These are phyloP conservation scores for Muscicapa adusta DNA, from an alignment of 2,113 vertebrate genomes.

Conservation along the genomic window DNA sequence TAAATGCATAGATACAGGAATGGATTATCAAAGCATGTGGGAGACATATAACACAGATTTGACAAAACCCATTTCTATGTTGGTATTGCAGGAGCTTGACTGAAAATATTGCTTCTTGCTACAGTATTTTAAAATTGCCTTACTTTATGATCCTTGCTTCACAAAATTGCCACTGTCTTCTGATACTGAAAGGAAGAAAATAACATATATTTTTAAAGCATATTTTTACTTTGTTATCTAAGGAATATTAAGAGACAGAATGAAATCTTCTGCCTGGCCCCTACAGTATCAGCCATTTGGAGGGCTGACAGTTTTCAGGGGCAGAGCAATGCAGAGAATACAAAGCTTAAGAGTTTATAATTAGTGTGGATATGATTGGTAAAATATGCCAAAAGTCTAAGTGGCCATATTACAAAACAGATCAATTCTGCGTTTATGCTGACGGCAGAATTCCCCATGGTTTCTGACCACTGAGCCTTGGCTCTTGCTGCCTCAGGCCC, in stretches of 20 bases:
- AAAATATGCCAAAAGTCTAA: not conserved
- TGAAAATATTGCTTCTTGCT: not conserved
- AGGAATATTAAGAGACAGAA: not conserved
- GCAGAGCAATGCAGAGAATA: not conserved
- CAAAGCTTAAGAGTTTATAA: not conserved
- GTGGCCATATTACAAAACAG: not conserved
- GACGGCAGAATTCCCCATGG: not conserved
- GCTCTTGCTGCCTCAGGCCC: not conserved
- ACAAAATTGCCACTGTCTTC: not conserved
- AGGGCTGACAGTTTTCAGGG: not conserved
- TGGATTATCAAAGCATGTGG: not conserved
- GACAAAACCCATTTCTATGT: not conserved
- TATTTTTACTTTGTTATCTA: not conserved
- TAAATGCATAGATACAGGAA: not conserved
- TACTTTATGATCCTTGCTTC: not conserved
- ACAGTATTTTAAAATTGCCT: not conserved
- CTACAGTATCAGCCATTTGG: not conserved
- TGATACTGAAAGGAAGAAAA: not conserved
- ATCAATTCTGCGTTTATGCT: not conserved
- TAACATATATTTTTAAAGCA: accelerated
- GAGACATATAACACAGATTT: not conserved
- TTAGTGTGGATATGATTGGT: accelerated
- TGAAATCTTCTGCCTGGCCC: not conserved
- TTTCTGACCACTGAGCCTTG: not conserved
- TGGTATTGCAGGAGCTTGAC: not conserved